Conservation (phyloP, 2,888 invertebrate species). For the Stenodera caucasica region DNA sequence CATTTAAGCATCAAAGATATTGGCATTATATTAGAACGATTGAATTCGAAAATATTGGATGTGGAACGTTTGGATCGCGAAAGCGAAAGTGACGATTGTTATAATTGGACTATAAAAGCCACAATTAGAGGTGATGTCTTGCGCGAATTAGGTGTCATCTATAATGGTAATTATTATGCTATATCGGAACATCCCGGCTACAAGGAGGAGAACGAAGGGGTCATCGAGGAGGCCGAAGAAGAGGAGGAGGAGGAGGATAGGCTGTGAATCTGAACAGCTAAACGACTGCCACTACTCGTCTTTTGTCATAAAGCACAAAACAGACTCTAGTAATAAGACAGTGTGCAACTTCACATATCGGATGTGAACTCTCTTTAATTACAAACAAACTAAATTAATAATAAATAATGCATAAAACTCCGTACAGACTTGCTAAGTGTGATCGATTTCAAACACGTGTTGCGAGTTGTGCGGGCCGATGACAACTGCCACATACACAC, state of each 20-base stretch:
- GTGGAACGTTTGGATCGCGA: slow-evolving; percentile 90
- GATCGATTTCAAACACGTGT: slow-evolving; percentile 25
- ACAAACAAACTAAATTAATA: not conserved
- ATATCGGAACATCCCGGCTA: slow-evolving; percentile 94
- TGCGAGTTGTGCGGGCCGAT: slow-evolving; percentile 33
- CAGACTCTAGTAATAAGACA: slow-evolving; percentile 44
- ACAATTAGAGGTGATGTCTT: slow-evolving; percentile 90
- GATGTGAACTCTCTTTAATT: slow-evolving; percentile 42
- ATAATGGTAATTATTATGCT: slow-evolving; percentile 94
- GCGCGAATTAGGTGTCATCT: slow-evolving; percentile 89
- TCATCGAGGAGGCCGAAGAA: slow-evolving; percentile 80
- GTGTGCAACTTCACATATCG: slow-evolving; percentile 52
- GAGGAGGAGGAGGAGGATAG: slow-evolving; percentile 76
- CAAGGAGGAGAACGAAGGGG: slow-evolving; percentile 86
- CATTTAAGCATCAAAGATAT: slow-evolving; percentile 94
- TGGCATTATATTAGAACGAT: slow-evolving; percentile 89
- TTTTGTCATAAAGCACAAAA: slow-evolving; percentile 45
- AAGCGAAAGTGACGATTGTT: slow-evolving; percentile 90
- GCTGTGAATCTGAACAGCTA: slow-evolving; percentile 47
- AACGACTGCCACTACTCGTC: slow-evolving; percentile 24
- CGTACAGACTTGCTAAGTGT: slow-evolving; percentile 11
- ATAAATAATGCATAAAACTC: not conserved
- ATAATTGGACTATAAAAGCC: slow-evolving; percentile 96
- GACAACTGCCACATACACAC: slow-evolving; percentile 30
- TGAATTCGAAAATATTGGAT: slow-evolving; percentile 91